Conservation (phyloP, 2,888 invertebrate species). For the Ectobius pallidus region DNA sequence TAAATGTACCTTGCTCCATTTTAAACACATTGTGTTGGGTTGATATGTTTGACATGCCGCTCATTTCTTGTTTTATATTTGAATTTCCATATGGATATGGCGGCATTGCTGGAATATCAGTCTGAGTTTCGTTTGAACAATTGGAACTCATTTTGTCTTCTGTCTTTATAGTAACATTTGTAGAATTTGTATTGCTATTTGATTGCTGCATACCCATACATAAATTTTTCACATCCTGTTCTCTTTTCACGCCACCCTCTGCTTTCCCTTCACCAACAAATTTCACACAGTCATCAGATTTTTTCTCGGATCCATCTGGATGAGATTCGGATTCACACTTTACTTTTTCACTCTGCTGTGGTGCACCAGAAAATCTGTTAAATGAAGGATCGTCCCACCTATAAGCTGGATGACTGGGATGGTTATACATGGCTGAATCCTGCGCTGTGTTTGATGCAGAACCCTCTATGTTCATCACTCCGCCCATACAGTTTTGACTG, state of each 20-base stretch:
- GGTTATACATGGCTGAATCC: not conserved
- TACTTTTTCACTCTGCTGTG: constrained; percentile 2
- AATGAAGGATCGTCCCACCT: constrained; percentile 14
- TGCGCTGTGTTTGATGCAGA: no score
- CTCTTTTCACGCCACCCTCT: no score
- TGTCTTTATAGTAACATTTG: not conserved
- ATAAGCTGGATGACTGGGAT: not conserved
- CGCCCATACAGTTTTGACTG: not conserved
- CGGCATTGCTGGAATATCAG: not conserved
- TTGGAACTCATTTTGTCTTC: not conserved
- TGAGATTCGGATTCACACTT: no score
- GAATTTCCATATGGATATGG: not conserved
- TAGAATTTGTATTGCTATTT: no score
- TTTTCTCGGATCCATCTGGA: no score
- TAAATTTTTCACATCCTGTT: not conserved
- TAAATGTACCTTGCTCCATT: constrained; percentile 1
- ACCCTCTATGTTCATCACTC: no score
- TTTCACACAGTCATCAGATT: no score
- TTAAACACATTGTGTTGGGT: constrained; percentile 8
- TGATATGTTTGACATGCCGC: not conserved
- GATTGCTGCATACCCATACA: no score
- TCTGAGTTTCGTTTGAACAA: constrained; percentile 22
- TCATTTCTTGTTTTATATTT: not conserved
- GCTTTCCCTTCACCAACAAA: no score
- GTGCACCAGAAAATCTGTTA: not conserved